Percentiles rank a stretch among this genome's conserved stretches.
Conservation (phyloP, 2,888 invertebrate species). For the Oegoconia quadripuncta region DNA sequence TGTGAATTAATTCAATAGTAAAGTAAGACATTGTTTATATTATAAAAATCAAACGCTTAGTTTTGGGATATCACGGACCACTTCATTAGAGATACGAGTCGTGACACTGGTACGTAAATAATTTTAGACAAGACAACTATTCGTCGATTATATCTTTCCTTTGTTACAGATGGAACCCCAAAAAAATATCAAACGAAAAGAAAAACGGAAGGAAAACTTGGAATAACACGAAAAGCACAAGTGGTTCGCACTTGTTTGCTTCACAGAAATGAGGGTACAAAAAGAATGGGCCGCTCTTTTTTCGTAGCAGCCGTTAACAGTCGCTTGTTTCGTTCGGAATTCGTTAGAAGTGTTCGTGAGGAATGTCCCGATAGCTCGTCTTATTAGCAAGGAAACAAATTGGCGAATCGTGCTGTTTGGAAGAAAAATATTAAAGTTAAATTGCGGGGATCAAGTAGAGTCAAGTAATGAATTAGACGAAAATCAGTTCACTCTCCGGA, state of each 20-base stretch:
- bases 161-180: neutral
- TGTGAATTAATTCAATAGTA: too few species aligned
- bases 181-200: constrained; percentile 17
- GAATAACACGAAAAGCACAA: constrained; percentile 18
- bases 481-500: too few species aligned
- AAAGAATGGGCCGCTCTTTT: constrained; percentile 9
- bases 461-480: too few species aligned
- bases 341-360: constrained; percentile 12
- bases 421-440: neutral
- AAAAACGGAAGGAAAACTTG: constrained; percentile 15
- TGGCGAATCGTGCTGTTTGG: neutral
- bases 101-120: too few species aligned
- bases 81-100: too few species aligned
- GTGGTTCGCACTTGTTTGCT: constrained; percentile 25
- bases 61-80: too few species aligned
- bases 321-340: constrained; percentile 18
- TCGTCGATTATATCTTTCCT: too few species aligned
- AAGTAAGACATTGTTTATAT: too few species aligned
- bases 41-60: too few species aligned
- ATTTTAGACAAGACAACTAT: too few species aligned
- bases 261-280: constrained; percentile 16
- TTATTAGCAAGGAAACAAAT: constrained; percentile 3
- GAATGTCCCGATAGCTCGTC: constrained; percentile 3
- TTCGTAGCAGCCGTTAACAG: constrained; percentile 10
- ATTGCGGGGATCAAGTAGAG: too few species aligned